phyloP scores from a whole-genome alignment of 2,113 vertebrate genomes.

The Chloropsis cyanopogon region DNA sequence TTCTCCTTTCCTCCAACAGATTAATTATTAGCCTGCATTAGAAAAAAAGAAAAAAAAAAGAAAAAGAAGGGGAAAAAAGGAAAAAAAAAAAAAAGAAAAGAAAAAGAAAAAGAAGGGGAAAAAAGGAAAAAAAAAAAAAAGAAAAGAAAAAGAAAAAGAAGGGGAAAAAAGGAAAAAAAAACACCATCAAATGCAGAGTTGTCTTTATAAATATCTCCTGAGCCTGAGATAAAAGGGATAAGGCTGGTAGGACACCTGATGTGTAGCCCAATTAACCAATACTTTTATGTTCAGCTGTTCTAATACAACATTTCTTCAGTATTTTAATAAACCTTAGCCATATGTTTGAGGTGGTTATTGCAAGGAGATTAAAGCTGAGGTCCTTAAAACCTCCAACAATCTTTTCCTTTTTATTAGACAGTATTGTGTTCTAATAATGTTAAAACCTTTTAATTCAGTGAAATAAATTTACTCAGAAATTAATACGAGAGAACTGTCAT shows the following conservation, averaged over 20 bases:
- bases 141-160: not conserved
- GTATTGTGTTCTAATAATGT: slow-evolving; percentile 2
- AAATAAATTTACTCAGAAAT: slow-evolving; percentile 47
- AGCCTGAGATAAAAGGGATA: not conserved
- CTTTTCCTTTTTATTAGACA: slow-evolving; percentile 25
- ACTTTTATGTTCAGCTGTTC: not conserved
- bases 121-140: accelerated
- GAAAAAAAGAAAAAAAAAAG: not conserved
- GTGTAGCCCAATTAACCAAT: not conserved
- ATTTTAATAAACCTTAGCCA: slow-evolving; percentile 29
- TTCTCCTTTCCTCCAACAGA: not conserved
- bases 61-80: too few relatives aligned
- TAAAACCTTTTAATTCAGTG: slow-evolving; percentile 43
- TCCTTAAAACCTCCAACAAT: not conserved
- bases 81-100: accelerated
- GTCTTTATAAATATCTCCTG: not conserved
- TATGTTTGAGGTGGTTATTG: slow-evolving; percentile 28
- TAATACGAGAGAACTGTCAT: slow-evolving; percentile 9
- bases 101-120: too few relatives aligned
- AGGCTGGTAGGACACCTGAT: not conserved
- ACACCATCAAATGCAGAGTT: not conserved
- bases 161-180: accelerated
- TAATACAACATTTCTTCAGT: not conserved
- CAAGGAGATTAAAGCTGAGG: slow-evolving; percentile 20
- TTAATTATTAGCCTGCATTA: not conserved